Evolutionary conservation across 2,888 invertebrate genomes (phyloP), one percentile per base, ranked within the genome.

Genomic region (Diplazon laetatorius): DNA sequence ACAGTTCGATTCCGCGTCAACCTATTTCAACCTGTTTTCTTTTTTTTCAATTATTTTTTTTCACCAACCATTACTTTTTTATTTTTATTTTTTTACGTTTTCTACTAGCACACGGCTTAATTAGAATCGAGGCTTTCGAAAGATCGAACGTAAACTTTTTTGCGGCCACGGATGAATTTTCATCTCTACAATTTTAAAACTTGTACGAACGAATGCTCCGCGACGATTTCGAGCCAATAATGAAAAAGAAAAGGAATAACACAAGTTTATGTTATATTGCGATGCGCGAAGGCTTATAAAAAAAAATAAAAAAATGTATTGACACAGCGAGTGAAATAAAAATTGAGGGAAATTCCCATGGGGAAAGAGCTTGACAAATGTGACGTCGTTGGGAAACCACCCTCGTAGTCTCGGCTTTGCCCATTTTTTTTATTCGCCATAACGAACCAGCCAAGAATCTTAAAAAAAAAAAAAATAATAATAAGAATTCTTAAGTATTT

Each of bases 1-100:
- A 75, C 78, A 75, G 75, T 71, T 78, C 78, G 75, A 78, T 78
- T 78, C 63, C 70, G 48, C 62, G 44, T 57, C 46, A 62, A 48
- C 48, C 52, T 37, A 66, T 63, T 65, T 73, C 35, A 50, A 57
- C 37, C 59, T 44, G 30, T 18, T 39, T 66, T 62, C 37, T 63
- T 69, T 63, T 62, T 39, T 55, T 57, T 6, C 30, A 52, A 37
- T 63, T 69, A 55, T 62, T 39, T 55, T 57, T 6, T 6, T 6
- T 6, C 30, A 30, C 2, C 30, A 6, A 18, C 46, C 46, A 59
- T 30, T 30, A 30, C 6, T 30, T 6, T 30, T 30, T 30, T 30
- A 30, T 22, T 46, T 20, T 30, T 12, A 60, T 55, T 55, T 18
- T 42, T 52, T 20, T 20, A 16, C 18, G 9, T 37, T 4, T 14